Evolutionary conservation across 2,888 invertebrate genomes (phyloP), one percentile per base, ranked within the genome.

Genomic region (Bugula neritina): DNA sequence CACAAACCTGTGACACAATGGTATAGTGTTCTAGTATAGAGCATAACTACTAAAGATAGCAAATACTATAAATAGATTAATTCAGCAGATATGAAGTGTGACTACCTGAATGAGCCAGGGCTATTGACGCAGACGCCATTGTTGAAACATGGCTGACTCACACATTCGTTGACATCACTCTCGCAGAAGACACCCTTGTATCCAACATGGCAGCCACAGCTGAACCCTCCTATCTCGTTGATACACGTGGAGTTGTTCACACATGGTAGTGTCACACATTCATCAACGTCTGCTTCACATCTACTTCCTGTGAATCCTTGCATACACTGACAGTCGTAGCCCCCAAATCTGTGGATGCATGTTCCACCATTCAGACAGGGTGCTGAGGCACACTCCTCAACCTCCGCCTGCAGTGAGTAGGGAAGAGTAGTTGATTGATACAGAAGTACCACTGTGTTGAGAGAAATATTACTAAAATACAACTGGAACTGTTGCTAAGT

Each of bases 251-350:
- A 81, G 10, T 77, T 77, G 75, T 81, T 79, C 71, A 75, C 75
- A 73, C 79, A 79, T 0, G 79, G 78, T 2, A 74, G 75, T 78
- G 86, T 87, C 75, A 87, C 87, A 77, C 90, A 90, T 1, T 89
- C 85, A 77, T 88, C 84, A 23, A 86, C 79, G 55, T 84, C 76
- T 43, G 81, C 80, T n/a, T 63, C 31, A 63, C 63, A 63, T 5
- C 31, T 25, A 13, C 10, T 21, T 74, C 78, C 78, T 57, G 74
- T 73, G 72, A 73, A 78, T 2, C 79, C 78, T 29, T 63, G 72
- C 1, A 69, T 54, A 73, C 79, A 78, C 25, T 55, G 69, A 72
- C 78, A 76, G 1, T 73, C 73, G 73, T 77, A 80, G 34, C 76
- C 73, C 10, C 71, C 75, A 29, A 75, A 70, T 3, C 74, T 74